Evolutionary conservation across 2,113 vertebrate species (phyloP).

Genomic region (Cryptoleucopteryx plumbea): DNA sequence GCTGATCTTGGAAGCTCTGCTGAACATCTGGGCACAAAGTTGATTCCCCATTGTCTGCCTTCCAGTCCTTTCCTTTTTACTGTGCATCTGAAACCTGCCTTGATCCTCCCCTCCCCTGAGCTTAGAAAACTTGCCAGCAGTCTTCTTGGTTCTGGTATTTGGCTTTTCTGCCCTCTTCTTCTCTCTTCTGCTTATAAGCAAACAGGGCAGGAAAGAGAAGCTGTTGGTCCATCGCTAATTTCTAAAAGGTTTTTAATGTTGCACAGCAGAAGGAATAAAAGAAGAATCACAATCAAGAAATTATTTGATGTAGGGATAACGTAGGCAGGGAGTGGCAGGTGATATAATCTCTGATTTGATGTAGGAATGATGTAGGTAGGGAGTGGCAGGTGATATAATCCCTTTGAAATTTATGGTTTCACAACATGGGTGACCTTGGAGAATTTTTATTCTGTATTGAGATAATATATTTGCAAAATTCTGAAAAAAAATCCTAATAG

Average conservation of each 20-base stretch:
- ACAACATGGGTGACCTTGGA: background rate
- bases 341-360: background rate
- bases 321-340: background rate
- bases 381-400: background rate
- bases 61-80: background rate
- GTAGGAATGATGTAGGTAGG: accelerated
- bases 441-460: background rate
- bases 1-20: background rate
- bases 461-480: background rate
- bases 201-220: background rate
- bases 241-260: background rate
- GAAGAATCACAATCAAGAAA: background rate
- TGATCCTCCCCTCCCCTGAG: background rate
- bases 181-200: background rate
- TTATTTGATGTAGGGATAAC: accelerated
- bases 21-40: background rate
- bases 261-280: background rate
- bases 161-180: background rate
- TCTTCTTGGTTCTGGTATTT: background rate
- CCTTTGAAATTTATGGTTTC: background rate
- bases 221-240: background rate
- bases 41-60: background rate
- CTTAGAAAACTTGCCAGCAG: background rate
- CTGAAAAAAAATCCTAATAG: background rate
- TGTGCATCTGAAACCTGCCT: background rate